Evolutionary conservation across 2,113 vertebrate genomes (phyloP), one percentile per base, ranked within the genome.

Genomic region (Pelusios castaneus): DNA sequence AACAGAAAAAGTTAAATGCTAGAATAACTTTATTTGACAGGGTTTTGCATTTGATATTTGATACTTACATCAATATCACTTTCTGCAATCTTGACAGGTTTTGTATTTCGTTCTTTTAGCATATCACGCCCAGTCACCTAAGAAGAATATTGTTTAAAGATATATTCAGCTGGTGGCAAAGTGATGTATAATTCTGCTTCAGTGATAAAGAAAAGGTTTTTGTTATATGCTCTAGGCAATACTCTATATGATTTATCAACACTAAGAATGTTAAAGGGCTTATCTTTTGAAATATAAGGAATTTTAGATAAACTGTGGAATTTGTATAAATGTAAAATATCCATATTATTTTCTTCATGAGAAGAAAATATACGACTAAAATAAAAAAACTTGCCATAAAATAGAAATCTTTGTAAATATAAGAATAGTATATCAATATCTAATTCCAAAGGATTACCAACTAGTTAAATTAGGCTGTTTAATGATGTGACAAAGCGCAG

Each of bases 41-140:
- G 41, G 9, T 41, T 82, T 49, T 80, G 14, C 85, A 89, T 8
- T 27, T n/a, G 47, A 81, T 45, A 63, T 89, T 84, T 91, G 24
- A 84, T 80, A 99, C 99, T 99, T 97, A 99, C 99, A 87, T 99
- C 99, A 84, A 98, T 98, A 95, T 99, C 99, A 92, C 99, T 99
- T 97, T 99, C 99, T 16, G 99, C 99, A 85, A 99, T 99, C 98
- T 98, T 99, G 96, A 99, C 98, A 16, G 99, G 99, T 97, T 98
- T 99, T 41, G 98, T 94, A 84, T 98, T 97, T 97, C 99, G 98
- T 55, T 99, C 99, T 97, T 98, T 99, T 56, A 99, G 93, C 1
- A 96, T 96, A 94, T 99, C 99, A 88, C 98, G 98, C 92, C 99
- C 99, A 16, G 99, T 99, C 90, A 99, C 98, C 99, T 99, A 97